Base-by-base conservation (phyloP, 2,888 invertebrate species). In the Tachina grossa region DNA sequence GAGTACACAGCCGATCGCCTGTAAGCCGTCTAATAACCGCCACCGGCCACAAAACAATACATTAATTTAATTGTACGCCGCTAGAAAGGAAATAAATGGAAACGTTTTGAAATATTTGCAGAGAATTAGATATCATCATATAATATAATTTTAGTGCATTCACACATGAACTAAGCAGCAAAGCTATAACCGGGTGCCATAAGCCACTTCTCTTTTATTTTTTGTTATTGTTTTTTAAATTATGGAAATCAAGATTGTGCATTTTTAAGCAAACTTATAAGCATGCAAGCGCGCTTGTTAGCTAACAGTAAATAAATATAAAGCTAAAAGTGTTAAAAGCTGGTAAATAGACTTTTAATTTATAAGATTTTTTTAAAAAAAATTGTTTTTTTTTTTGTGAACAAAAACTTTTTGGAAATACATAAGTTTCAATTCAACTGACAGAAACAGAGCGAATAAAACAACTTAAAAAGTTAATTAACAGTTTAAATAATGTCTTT, bases 231-330 rank as follows among this genome's bases (percentile, higher is more conserved):
- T 43, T 53, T 63, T 13, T 2, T 49, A 31, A 72, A 43, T 79
- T 80, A 49, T 80, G 57, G n/a, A 72, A 57, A 72, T 57, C 65
- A 57, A 65, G 53, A 72, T 68, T 72, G 47, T 55, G 31, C 4
- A 49, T 49, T 72, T 63, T 57, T n/a, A n/a, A 49, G 13, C 22
- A 80, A 72, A 80, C 72, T n/a, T n/a, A 49, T 57, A 41, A 65
- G 72, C 55, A 41, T 41, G 49, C 19, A 11, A 77, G 22, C 49
- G 22, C 49, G 49, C 65, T 55, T 72, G 51, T 63, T 49, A 41
- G 72, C n/a, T 19, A 72, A 49, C 53, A 16, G 14, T 41, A 69
- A 69, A 53, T 53, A 51, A 13, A 16, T 16, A 69, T 61, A 45
- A 69, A 53, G 19, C 39, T 19, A 41, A 61, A 74, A 19, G n/a